Evolutionary conservation across 2,888 invertebrate species (phyloP).

Genomic region (Holacanthella duospinosa): DNA sequence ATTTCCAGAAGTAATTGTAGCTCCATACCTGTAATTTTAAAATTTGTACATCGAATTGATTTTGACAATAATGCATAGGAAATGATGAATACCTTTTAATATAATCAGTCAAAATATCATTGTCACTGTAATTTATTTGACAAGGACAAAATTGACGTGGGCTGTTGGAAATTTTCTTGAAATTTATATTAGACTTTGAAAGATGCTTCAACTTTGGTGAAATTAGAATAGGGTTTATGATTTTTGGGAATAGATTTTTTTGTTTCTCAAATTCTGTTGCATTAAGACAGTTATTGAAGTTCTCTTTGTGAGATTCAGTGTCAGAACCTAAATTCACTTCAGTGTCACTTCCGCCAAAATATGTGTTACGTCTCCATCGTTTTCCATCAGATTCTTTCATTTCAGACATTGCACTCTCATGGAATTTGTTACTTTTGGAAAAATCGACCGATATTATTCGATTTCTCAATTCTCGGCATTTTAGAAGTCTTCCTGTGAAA

Average conservation of each 20-base stretch:
- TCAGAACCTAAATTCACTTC: constrained; percentile 11
- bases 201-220: constrained; percentile 21
- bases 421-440: not conserved
- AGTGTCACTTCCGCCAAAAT: constrained; percentile 1
- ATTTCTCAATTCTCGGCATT: constrained; percentile 35
- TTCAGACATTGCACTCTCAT: not conserved
- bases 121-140: constrained; percentile 26
- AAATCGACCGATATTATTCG: constrained; percentile 17
- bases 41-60: constrained; percentile 5
- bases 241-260: not conserved
- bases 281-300: constrained; percentile 6
- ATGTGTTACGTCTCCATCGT: not conserved
- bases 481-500: constrained; percentile 37
- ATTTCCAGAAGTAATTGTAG: constrained; percentile 18
- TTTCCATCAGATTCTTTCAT: constrained; percentile 5
- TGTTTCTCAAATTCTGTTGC: not conserved
- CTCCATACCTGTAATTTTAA: constrained; percentile 22
- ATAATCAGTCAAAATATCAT: constrained; percentile 26
- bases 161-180: constrained; percentile 26
- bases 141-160: constrained; percentile 31
- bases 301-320: constrained; percentile 28
- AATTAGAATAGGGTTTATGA: constrained; percentile 8
- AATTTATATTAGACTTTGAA: constrained; percentile 26
- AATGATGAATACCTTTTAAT: constrained; percentile 23
- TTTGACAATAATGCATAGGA: not conserved